Conservation (phyloP, 2,797 vertebrate genomes). For the Sebastes flavidus region DNA sequence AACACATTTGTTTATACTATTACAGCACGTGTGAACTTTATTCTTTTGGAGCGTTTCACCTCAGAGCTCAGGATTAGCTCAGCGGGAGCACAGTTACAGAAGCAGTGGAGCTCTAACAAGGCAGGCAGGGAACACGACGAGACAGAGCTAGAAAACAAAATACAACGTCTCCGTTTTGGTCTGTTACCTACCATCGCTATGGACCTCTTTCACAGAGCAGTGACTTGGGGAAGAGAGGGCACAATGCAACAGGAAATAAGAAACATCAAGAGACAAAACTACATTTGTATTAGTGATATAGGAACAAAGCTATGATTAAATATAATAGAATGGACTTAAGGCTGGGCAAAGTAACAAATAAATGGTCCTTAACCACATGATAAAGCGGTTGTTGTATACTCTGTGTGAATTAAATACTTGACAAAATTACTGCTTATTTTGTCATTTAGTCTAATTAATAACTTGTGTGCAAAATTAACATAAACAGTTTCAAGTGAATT, state of each 20-base stretch:
- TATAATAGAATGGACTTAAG: neutral
- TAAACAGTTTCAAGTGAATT: too few species aligned
- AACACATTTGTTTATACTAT: neutral
- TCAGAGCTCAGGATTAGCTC: conserved; percentile 38
- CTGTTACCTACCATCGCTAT: neutral
- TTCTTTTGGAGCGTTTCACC: conserved; percentile 16
- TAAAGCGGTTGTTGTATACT: too few species aligned
- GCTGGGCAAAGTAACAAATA: too few species aligned
- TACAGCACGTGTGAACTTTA: conserved; percentile 15
- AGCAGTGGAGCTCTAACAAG: neutral
- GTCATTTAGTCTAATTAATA: too few species aligned
- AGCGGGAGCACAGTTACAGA: neutral
- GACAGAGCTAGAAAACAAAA: neutral
- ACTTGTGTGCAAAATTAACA: too few species aligned
- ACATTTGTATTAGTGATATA: neutral
- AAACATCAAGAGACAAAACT: neutral
- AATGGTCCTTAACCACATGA: too few species aligned
- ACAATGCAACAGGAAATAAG: neutral
- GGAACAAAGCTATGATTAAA: neutral
- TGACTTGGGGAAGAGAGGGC: neutral
- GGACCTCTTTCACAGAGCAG: neutral
- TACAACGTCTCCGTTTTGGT: neutral
- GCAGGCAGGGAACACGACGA: neutral
- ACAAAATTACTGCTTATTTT: too few species aligned
- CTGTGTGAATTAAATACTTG: too few species aligned